These are phyloP conservation scores for Volucella inanis DNA, from an alignment of 2,888 invertebrate genomes.

Conservation along the genomic window DNA sequence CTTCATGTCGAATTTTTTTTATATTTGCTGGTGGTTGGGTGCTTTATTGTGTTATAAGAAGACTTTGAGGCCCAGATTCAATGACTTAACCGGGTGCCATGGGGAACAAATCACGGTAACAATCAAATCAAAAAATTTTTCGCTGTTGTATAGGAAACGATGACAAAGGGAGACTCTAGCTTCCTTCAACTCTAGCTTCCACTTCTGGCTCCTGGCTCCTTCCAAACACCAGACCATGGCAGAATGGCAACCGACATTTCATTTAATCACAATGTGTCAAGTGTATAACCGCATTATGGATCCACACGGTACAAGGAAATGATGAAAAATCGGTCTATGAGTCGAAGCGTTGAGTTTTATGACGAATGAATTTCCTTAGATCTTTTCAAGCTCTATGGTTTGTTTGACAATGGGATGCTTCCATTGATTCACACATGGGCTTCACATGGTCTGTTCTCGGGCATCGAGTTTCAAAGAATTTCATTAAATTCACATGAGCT, in stretches of 20 bases:
- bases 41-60: constrained; percentile 39
- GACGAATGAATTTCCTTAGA: constrained; percentile 61
- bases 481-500: constrained; percentile 40
- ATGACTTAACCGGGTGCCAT: constrained; percentile 75
- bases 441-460: constrained; percentile 6
- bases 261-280: constrained; percentile 76
- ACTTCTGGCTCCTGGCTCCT: not conserved
- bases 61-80: constrained; percentile 54
- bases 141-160: constrained; percentile 60
- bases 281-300: constrained; percentile 75
- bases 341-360: constrained; percentile 28
- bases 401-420: constrained; percentile 58
- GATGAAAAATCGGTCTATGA: constrained; percentile 41
- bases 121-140: constrained; percentile 53
- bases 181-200: not conserved
- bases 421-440: constrained; percentile 16
- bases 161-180: constrained; percentile 44
- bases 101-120: constrained; percentile 73
- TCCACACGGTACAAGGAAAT: constrained; percentile 41
- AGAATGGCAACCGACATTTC: constrained; percentile 62
- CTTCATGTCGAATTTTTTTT: constrained; percentile 26
- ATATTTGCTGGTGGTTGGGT: not conserved
- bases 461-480: constrained; percentile 37
- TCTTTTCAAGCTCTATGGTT: constrained; percentile 38
- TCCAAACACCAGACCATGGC: constrained; percentile 18